Evolutionary conservation across 2,113 vertebrate species (phyloP), one percentile per base, ranked within the genome.

Genomic region (Acinonyx jubatus): DNA sequence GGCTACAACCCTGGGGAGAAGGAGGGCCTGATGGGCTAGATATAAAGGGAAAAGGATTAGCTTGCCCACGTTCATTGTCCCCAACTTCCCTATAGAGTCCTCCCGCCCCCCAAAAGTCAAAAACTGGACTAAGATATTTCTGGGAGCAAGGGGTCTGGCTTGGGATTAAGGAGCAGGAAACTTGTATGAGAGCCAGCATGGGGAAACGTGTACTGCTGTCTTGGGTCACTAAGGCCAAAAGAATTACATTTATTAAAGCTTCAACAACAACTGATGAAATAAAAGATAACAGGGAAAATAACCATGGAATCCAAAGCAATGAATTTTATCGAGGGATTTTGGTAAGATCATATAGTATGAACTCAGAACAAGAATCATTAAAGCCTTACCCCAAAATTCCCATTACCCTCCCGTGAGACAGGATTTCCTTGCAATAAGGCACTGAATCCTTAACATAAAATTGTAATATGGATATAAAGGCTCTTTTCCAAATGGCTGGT

Each of bases 231-330:
- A 4, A 83, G 89, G 95, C 55, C 82, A 80, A 78, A 38, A 45
- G 68, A 95, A 96, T 36, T 63, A 81, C 13, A 83, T 45, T 57
- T 80, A 90, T 94, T 90, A 97, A 96, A 98, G 79, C 61, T 89
- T 90, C 66, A 81, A 18, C 19, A 85, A 94, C 97, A 98, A 92
- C 14, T 0, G 73, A 91, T 48, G 45, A 69, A 95, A 74, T 86
- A 69, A 96, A 98, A 97, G 80, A 80, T 41, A 74, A 48, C 50
- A 25, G 45, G 65, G 65, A 96, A 92, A 92, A 90, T 27, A 90
- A 86, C 7, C 36, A 89, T 0, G 55, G 85, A 95, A 96, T 69
- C 92, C 92, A 92, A 84, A 48, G 93, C 73, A 71, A 8, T 27
- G 61, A n/a, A 31, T 31, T 3, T 91, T 55, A 38, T 25, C 0